Evolutionary conservation across 2,797 vertebrate genomes (phyloP).

Genomic region (Sebastes oblongus): DNA sequence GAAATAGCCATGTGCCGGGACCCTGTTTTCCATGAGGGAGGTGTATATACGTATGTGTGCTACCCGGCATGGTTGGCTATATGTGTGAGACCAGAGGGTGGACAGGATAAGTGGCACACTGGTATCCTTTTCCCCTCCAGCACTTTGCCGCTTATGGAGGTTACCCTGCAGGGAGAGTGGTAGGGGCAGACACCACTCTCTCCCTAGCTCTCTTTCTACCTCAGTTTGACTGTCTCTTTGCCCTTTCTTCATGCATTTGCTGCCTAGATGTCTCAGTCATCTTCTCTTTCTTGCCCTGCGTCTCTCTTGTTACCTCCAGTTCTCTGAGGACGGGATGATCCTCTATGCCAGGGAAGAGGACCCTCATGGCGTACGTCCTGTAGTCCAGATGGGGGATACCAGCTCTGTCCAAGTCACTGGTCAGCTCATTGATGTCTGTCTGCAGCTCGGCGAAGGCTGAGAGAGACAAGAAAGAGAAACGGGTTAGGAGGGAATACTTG

Average conservation of each 20-base stretch:
- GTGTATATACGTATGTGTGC: conserved; percentile 2
- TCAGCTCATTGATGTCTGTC: conserved; percentile 97
- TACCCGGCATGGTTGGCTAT: conserved; percentile 15
- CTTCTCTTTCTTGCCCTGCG: conserved; percentile 86
- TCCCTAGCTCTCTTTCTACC: conserved; percentile 6
- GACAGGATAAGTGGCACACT: conserved; percentile 51
- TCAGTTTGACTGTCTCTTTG: conserved; percentile 32
- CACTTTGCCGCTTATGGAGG: conserved; percentile 45
- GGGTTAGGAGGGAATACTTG: conserved; percentile 12
- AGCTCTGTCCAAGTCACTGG: conserved; percentile 93
- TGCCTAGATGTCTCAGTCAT: conserved; percentile 1
- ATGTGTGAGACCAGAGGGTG: conserved; percentile 28
- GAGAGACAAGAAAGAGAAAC: conserved; percentile 7
- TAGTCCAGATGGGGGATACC: conserved; percentile 97
- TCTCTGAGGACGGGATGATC: conserved; percentile 95
- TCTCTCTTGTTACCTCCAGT: conserved; percentile 91
- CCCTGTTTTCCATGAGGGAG: conserved; percentile 64
- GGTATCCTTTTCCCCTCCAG: conserved; percentile 51
- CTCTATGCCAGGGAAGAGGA: conserved; percentile 96
- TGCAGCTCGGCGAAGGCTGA: conserved; percentile 97
- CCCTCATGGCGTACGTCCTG: conserved; percentile 93
- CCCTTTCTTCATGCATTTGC: conserved; percentile 15
- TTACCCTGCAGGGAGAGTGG: conserved; percentile 36
- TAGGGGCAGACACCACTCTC: conserved; percentile 10
- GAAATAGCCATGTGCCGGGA: conserved; percentile 74